phyloP scores from a whole-genome alignment of 2,113 vertebrate species.

The Zosterops japonicus region DNA sequence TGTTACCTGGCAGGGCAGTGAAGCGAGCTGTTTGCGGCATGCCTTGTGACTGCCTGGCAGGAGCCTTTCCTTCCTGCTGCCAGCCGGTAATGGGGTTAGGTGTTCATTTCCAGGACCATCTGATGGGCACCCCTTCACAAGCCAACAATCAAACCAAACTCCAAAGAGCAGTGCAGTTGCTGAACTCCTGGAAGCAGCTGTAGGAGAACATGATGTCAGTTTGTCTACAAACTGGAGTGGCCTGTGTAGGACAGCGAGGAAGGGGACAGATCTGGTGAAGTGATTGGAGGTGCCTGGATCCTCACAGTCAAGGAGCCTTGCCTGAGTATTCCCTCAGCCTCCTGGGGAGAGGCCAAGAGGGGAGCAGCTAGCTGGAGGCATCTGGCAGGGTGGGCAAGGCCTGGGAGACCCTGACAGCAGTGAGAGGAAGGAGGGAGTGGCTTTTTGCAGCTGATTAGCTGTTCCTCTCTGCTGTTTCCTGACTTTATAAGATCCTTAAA shows the following conservation, averaged over 20 bases:
- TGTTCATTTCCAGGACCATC: not conserved
- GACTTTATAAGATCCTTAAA: not conserved
- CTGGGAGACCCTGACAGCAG: not conserved
- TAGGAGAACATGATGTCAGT: not conserved
- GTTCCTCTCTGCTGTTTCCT: not conserved
- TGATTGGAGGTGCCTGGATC: not conserved
- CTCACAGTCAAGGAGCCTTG: not conserved
- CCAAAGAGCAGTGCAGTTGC: not conserved
- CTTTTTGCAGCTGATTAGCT: not conserved
- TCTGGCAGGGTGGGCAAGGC: not conserved
- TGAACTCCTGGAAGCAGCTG: not conserved
- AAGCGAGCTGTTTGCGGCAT: not conserved
- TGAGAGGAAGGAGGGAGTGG: not conserved
- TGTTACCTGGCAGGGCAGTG: not conserved
- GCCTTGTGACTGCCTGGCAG: conserved; percentile 19
- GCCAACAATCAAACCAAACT: not conserved
- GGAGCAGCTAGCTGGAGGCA: not conserved
- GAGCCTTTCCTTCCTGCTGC: not conserved
- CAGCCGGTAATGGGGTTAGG: not conserved
- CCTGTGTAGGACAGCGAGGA: fast-evolving
- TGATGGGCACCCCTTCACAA: not conserved
- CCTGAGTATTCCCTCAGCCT: not conserved
- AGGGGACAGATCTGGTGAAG: not conserved
- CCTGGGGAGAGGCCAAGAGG: not conserved
- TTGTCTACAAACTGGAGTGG: not conserved